A percentile compares a stretch with the other conserved stretches of the same genome.
These are phyloP conservation scores for Elaphurus davidianus DNA, from an alignment of 2,113 vertebrate species.

Conservation along the genomic window DNA sequence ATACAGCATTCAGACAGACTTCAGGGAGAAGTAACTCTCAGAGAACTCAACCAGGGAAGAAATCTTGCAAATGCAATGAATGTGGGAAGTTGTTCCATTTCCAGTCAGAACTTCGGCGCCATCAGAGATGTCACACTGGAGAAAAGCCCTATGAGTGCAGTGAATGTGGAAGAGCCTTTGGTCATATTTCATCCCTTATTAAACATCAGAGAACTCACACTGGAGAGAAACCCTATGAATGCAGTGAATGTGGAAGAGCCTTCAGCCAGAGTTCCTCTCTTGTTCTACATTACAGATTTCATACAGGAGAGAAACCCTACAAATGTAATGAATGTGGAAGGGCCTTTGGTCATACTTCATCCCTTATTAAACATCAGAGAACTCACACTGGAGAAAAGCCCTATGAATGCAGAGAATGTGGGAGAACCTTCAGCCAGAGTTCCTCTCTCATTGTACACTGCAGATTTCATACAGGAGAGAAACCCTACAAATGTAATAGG, in stretches of 20 bases:
- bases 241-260: slow-evolving; percentile 74
- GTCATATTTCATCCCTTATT: slow-evolving; percentile 30
- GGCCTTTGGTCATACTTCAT: slow-evolving; percentile 31
- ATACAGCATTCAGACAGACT: neutral
- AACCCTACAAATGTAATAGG: slow-evolving; percentile 36
- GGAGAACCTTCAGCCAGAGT: slow-evolving; percentile 62
- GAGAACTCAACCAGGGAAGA: slow-evolving; percentile 18
- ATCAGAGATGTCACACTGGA: slow-evolving; percentile 49
- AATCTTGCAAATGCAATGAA: slow-evolving; percentile 16
- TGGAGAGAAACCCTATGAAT: slow-evolving; percentile 39
- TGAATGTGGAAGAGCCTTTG: slow-evolving; percentile 22
- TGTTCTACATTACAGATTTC: slow-evolving; percentile 26
- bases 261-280: slow-evolving; percentile 63
- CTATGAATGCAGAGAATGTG: slow-evolving; percentile 48
- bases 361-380: slow-evolving; percentile 42
- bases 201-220: slow-evolving; percentile 58
- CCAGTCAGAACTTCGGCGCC: slow-evolving; percentile 33
- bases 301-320: slow-evolving; percentile 49
- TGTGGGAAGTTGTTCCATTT: slow-evolving; percentile 41
- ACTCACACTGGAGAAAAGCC: slow-evolving; percentile 57
- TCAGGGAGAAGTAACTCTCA: neutral
- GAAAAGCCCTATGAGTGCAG: slow-evolving; percentile 55
- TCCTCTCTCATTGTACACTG: slow-evolving; percentile 40
- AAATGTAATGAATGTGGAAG: slow-evolving; percentile 35
- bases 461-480: slow-evolving; percentile 48